These are phyloP conservation scores for Chondrosia reniformis DNA, from an alignment of 37 sponge, comb jelly and placozoan species.

Conservation along the genomic window DNA sequence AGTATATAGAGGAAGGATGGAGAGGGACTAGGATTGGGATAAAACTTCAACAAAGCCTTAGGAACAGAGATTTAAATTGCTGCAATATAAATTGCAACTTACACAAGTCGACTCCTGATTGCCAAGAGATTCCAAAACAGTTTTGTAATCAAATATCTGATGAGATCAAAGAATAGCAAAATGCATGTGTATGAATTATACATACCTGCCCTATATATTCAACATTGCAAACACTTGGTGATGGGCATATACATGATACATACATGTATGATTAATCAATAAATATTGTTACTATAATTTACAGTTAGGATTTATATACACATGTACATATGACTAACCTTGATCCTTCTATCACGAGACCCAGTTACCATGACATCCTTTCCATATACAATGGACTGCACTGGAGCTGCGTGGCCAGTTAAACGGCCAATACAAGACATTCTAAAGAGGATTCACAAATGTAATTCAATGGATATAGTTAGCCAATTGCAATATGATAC, in stretches of 20 bases:
- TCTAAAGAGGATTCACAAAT: conserved; percentile 31
- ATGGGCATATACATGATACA: too few species aligned
- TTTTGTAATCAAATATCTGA: neutral
- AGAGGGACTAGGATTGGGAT: neutral
- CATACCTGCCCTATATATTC: neutral
- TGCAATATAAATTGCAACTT: neutral
- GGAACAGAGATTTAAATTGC: too few species aligned
- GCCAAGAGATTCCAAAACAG: neutral
- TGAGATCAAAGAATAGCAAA: neutral
- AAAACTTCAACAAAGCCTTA: too few species aligned
- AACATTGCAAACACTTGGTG: neutral
- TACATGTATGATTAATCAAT: neutral
- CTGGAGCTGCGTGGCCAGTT: conserved; percentile 68
- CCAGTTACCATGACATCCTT: conserved; percentile 47
- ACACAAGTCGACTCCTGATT: conserved; percentile 1
- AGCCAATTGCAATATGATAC: too few species aligned
- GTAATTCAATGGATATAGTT: too few species aligned
- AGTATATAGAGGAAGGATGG: neutral
- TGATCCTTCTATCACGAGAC: conserved; percentile 70
- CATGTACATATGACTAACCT: conserved; percentile 20
- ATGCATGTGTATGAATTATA: neutral
- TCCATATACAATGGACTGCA: conserved; percentile 43
- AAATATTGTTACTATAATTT: neutral
- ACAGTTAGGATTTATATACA: neutral
- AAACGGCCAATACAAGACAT: conserved; percentile 40